Evolutionary conservation across 2,888 invertebrate species (phyloP), one percentile per base, ranked within the genome.

Genomic region (Drosophila paranaensis): DNA sequence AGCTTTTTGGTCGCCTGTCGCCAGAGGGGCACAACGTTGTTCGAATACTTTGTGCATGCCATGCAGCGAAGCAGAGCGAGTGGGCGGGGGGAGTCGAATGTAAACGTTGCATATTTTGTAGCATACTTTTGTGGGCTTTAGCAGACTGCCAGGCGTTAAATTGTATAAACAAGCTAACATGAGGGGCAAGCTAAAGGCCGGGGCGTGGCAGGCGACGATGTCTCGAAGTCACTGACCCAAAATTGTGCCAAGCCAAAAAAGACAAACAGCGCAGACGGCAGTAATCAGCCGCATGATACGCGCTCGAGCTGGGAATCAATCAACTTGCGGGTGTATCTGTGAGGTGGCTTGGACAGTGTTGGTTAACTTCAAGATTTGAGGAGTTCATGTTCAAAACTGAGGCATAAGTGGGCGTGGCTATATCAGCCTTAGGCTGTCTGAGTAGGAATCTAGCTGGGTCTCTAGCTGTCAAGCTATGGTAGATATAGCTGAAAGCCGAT

Each of bases 181-280:
- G 27, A 11, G 14, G 14, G 35, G 20, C 3, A 33, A 4, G 14
- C 4, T 11, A 6, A 30, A n/a, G 27, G 37, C 8, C 2, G 8
- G 11, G 27, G 8, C 10, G 20, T 20, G 11, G 16, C 54, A 13
- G 33, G 30, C 33, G 30, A 30, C 50, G 8, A 43, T 25, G 40
- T 65, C 39, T 51, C 45, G 25, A 57, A 75, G 86, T 75, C 86
- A 80, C 60, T 85, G 83, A 84, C 82, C 83, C 68, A 67, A 78
- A 79, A 70, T 60, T 71, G 69, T 58, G 66, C 68, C 63, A 66
- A 46, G 61, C 60, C 64, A 39, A 65, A 46, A 39, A 48, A 39
- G 11, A 16, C 11, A 50, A 48, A 11, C 16, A 50, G 33, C 0
- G 2, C 2, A 14, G 0, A 14, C 8, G 8, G 27, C 13, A 13